Evolutionary conservation across 2,113 vertebrate genomes (phyloP).

Genomic region (Microcebus lehilahytsara): DNA sequence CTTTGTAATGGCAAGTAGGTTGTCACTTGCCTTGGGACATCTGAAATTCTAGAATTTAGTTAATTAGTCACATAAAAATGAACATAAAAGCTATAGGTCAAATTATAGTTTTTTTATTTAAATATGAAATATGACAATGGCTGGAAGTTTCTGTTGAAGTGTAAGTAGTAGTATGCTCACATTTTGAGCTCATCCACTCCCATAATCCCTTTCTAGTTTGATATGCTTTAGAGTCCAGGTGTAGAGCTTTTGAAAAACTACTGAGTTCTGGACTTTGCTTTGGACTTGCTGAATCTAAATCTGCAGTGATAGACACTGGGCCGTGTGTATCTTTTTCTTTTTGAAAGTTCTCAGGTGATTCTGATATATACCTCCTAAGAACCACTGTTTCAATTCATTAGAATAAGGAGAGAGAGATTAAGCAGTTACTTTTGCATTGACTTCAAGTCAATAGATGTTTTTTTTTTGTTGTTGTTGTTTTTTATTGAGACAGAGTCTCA

Average conservation of each 20-base stretch:
- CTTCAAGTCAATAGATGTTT: conserved; percentile 7
- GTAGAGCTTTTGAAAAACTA: neutral
- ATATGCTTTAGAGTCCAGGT: neutral
- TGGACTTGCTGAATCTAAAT: neutral
- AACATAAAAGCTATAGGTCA: neutral
- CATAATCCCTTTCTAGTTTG: neutral
- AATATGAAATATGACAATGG: neutral
- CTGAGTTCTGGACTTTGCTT: neutral
- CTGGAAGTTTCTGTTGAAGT: conserved; percentile 1
- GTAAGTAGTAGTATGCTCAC: neutral
- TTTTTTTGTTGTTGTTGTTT: neutral
- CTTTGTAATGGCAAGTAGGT: neutral
- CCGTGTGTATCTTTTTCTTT: neutral
- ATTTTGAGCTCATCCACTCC: neutral
- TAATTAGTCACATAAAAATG: neutral
- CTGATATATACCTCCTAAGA: neutral
- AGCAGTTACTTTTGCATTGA: neutral
- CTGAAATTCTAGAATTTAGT: neutral
- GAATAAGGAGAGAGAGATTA: neutral
- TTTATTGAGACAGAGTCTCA: too few species aligned
- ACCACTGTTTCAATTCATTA: neutral
- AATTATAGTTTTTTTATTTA: neutral
- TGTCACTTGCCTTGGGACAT: neutral
- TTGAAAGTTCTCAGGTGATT: neutral
- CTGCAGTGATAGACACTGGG: neutral